These are phyloP conservation scores for Delia radicum DNA, from an alignment of 1,140 invertebrate genomes.

Conservation along the genomic window DNA sequence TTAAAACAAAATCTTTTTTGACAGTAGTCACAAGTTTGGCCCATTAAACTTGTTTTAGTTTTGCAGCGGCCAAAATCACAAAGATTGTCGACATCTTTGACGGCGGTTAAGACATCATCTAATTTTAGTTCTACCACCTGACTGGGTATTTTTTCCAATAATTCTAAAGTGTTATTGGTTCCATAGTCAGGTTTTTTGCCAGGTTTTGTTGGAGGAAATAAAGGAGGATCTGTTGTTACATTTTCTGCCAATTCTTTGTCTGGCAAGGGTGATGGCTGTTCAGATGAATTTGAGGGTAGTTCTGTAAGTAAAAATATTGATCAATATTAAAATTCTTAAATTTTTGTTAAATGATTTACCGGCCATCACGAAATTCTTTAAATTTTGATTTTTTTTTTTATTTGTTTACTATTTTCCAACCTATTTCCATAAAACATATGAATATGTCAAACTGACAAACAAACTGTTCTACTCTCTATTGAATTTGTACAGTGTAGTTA, in stretches of 20 bases:
- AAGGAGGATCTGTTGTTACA: neutral
- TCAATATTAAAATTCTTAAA: neutral
- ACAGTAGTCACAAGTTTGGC: constrained; percentile 43
- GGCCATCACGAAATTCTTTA: neutral
- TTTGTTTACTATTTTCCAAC: neutral
- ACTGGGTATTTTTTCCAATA: constrained; percentile 46
- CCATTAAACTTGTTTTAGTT: constrained; percentile 51
- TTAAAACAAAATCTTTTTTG: constrained; percentile 51
- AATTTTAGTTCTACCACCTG: constrained; percentile 46
- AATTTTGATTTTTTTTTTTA: neutral
- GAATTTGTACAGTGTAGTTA: neutral
- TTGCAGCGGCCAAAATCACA: constrained; percentile 49
- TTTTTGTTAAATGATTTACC: neutral
- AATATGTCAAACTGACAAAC: neutral
- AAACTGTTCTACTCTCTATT: neutral
- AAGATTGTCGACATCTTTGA: constrained; percentile 48
- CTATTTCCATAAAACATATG: neutral
- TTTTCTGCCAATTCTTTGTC: neutral
- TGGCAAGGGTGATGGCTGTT: neutral
- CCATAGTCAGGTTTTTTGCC: constrained; percentile 42
- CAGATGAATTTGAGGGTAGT: neutral
- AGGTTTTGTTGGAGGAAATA: constrained; percentile 41
- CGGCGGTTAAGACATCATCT: constrained; percentile 49
- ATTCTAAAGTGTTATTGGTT: constrained; percentile 49
- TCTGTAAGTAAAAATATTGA: neutral